Conservation (phyloP, 2,888 invertebrate genomes). For the Theretra japonica region DNA sequence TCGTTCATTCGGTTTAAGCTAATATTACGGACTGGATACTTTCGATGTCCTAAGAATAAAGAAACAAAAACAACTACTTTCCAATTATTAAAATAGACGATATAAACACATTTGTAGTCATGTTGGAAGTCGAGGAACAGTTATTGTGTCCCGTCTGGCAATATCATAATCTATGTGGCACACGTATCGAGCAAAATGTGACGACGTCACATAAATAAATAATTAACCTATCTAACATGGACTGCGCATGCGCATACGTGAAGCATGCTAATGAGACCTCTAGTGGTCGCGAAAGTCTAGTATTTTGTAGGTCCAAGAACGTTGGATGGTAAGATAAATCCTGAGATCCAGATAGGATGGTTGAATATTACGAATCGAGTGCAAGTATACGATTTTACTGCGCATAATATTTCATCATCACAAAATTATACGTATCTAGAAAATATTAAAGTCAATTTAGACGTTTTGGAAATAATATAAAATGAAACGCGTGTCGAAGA, state of each 20-base stretch:
- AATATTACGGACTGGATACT: no score
- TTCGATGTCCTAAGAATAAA: background rate
- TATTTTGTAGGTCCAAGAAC: background rate
- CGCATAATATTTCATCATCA: no score
- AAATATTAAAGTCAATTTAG: no score
- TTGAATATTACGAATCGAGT: no score
- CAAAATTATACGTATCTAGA: no score
- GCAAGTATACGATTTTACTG: no score
- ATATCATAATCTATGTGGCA: constrained; percentile 36
- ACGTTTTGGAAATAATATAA: no score
- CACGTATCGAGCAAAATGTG: constrained; percentile 40
- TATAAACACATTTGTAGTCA: constrained; percentile 19
- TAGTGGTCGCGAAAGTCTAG: background rate
- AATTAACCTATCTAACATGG: constrained; percentile 37
- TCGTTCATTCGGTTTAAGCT: no score
- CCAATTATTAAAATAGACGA: constrained; percentile 11
- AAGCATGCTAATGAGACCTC: constrained; percentile 14
- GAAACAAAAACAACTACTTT: background rate
- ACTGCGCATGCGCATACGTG: constrained; percentile 12
- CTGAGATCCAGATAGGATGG: no score
- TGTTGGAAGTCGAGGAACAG: constrained; percentile 35
- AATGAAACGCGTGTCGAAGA: background rate
- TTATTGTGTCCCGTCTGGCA: constrained; percentile 39
- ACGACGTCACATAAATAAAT: constrained; percentile 40
- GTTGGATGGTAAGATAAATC: no score